These are phyloP conservation scores for Nibea coibor DNA, from an alignment of 2,113 vertebrate genomes.

Conservation along the genomic window DNA sequence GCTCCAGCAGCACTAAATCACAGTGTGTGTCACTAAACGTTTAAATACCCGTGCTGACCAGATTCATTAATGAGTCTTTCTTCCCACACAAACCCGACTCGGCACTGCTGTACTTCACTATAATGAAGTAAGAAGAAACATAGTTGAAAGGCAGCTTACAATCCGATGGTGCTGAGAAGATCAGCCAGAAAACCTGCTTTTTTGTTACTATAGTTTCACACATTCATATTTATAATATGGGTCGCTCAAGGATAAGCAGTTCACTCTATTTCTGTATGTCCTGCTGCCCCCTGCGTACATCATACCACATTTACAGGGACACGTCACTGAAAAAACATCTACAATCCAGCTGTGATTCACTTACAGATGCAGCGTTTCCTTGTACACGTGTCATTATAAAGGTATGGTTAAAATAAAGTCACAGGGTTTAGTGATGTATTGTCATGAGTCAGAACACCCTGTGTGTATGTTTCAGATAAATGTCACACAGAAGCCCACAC, in stretches of 20 bases:
- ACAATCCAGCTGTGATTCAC: background rate
- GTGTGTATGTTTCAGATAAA: slow-evolving; percentile 17
- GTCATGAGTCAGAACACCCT: background rate
- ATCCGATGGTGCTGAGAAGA: background rate
- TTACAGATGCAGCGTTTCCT: background rate
- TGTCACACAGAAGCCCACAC: slow-evolving; percentile 22
- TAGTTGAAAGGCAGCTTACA: background rate
- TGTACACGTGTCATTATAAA: no score
- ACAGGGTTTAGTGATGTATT: background rate
- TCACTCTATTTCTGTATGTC: no score
- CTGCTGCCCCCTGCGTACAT: background rate
- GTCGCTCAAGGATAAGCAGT: background rate
- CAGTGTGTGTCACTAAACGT: slow-evolving; percentile 45
- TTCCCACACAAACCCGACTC: slow-evolving; percentile 43
- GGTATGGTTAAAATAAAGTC: background rate
- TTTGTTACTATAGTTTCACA: background rate
- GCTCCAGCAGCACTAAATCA: slow-evolving; percentile 27
- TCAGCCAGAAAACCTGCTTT: background rate
- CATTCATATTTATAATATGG: background rate
- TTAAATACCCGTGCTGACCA: slow-evolving; percentile 46
- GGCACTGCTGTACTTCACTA: background rate
- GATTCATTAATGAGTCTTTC: slow-evolving; percentile 62
- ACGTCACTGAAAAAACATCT: background rate
- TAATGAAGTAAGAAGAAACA: background rate
- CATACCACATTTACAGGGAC: background rate